A percentile compares a stretch with the other conserved stretches of the same genome.
Evolutionary conservation across 64 coral and sea anemone genomes (phyloP).

Genomic region (Pachyseris speciosa): DNA sequence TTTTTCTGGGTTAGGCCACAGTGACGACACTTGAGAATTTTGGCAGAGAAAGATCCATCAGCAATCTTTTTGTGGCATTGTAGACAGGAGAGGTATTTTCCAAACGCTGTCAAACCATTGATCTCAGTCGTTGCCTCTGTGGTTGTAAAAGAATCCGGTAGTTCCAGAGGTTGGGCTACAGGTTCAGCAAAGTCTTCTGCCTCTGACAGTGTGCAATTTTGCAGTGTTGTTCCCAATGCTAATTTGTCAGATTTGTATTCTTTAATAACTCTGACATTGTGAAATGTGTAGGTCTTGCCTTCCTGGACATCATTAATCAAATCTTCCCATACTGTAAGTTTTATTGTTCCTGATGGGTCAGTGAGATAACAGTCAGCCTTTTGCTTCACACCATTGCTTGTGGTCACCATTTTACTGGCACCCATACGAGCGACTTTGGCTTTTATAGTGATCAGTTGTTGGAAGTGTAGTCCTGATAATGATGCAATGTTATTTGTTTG

Average conservation of each 20-base stretch:
- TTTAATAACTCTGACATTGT: slow-evolving; percentile 58
- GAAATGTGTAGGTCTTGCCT: slow-evolving; percentile 54
- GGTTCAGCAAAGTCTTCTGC: slow-evolving; percentile 34
- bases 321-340: slow-evolving; percentile 62
- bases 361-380: slow-evolving; percentile 65
- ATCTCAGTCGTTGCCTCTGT: slow-evolving; percentile 20
- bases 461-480: slow-evolving; percentile 48
- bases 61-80: slow-evolving; percentile 58
- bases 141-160: slow-evolving; percentile 53
- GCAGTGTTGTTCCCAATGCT: slow-evolving; percentile 53
- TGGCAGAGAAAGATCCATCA: slow-evolving; percentile 37
- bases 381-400: slow-evolving; percentile 50
- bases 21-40: slow-evolving; percentile 35
- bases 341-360: slow-evolving; percentile 63
- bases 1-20: slow-evolving; percentile 40
- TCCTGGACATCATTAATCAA: slow-evolving; percentile 49
- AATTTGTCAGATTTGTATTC: slow-evolving; percentile 53
- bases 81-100: slow-evolving; percentile 25
- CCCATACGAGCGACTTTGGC: slow-evolving; percentile 14
- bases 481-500: slow-evolving; percentile 41
- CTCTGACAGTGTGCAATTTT: slow-evolving; percentile 22
- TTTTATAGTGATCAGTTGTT: slow-evolving; percentile 61
- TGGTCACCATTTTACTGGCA: slow-evolving; percentile 40
- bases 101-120: slow-evolving; percentile 20
- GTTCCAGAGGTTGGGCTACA: slow-evolving; percentile 32